Conservation (phyloP, 2,113 vertebrate genomes). For the Gallinago jamesoni region DNA sequence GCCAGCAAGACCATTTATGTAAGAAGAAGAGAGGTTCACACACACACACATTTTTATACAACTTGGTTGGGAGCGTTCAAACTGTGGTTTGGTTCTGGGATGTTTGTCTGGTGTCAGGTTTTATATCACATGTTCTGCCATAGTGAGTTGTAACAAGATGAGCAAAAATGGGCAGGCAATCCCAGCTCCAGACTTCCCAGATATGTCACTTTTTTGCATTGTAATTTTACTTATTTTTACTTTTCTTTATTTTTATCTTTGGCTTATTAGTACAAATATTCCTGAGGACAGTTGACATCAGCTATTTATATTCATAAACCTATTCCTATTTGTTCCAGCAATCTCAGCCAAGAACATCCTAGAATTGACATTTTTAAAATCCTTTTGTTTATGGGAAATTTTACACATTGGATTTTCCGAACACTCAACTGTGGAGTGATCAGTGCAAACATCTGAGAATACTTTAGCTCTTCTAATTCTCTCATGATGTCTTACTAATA, state of each 20-base stretch:
- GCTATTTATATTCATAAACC: slow-evolving; percentile 68
- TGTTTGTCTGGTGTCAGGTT: neutral
- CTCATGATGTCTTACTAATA: slow-evolving; percentile 73
- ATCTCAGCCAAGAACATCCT: slow-evolving; percentile 71
- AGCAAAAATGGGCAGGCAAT: neutral
- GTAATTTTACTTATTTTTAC: neutral
- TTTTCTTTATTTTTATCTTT: slow-evolving; percentile 12
- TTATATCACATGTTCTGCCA: neutral
- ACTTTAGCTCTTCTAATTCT: slow-evolving; percentile 74
- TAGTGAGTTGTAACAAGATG: neutral
- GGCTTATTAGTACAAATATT: slow-evolving; percentile 27
- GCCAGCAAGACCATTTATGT: neutral
- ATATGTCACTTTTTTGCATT: neutral
- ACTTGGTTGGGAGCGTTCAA: neutral
- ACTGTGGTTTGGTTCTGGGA: neutral
- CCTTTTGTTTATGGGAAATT: slow-evolving; percentile 74
- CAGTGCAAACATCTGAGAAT: slow-evolving; percentile 73
- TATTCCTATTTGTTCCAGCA: slow-evolving; percentile 36
- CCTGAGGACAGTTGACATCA: slow-evolving; percentile 48
- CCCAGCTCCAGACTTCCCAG: neutral
- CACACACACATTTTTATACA: neutral
- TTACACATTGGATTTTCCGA: slow-evolving; percentile 74
- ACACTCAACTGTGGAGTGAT: slow-evolving; percentile 47
- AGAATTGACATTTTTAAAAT: slow-evolving; percentile 67
- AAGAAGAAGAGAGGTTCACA: neutral